Percentiles rank a stretch among this genome's conserved stretches.
Conservation (phyloP, 2,113 vertebrate species). For the Entomyzon cyanotis region DNA sequence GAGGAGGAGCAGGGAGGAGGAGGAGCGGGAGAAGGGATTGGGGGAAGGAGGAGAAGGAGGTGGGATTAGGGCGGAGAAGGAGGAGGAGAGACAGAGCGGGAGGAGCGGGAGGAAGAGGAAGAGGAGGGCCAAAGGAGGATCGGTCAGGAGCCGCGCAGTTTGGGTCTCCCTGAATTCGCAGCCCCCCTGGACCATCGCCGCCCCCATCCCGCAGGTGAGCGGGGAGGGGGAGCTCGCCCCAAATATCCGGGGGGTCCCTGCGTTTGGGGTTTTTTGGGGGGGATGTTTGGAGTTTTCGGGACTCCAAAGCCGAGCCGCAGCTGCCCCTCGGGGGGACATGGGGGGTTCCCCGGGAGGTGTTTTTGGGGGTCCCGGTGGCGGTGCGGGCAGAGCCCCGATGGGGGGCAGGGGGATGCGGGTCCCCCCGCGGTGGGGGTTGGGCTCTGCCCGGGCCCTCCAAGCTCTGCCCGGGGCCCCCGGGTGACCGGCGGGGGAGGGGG, state of each 20-base stretch:
- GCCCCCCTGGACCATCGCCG: neutral
- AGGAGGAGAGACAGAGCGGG: too few species aligned
- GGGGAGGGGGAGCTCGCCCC: neutral
- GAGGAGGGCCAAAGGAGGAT: too few species aligned
- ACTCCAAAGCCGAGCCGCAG: neutral
- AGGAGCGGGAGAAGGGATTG: too few species aligned
- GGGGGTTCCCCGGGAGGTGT: neutral
- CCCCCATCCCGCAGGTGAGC: neutral
- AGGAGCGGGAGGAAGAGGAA: too few species aligned
- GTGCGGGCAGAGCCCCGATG: neutral
- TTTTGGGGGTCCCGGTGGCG: neutral
- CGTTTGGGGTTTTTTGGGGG: too few species aligned
- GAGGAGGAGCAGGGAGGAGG: too few species aligned
- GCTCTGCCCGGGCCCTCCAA: neutral
- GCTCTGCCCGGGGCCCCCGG: neutral
- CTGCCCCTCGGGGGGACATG: neutral
- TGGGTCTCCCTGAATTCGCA: too few species aligned
- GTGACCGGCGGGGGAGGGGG: neutral
- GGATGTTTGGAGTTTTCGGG: neutral
- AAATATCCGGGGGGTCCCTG: neutral
- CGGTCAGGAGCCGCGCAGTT: too few species aligned
- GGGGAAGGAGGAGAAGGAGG: too few species aligned
- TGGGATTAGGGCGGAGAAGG: too few species aligned
- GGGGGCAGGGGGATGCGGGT: neutral
- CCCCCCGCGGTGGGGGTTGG: neutral